Conservation (phyloP, 2,113 vertebrate species). For the Melanerpes formicivorus region DNA sequence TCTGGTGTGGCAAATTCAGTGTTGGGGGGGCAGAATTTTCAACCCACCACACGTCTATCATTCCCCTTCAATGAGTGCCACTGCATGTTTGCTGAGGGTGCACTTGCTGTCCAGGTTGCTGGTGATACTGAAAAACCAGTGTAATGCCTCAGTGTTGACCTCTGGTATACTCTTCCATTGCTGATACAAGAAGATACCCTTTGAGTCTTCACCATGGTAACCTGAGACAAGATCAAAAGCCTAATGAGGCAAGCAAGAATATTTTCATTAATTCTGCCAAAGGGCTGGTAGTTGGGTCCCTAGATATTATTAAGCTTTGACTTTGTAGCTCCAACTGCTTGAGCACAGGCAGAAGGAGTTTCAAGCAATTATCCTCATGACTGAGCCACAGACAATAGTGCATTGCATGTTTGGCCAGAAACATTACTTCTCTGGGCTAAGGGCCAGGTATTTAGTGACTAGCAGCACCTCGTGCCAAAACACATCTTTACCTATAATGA, state of each 20-base stretch:
- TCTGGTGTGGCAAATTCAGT: too few species aligned
- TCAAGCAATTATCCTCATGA: slow-evolving; percentile 10
- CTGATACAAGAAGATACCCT: accelerated
- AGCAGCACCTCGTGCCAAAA: slow-evolving; percentile 35
- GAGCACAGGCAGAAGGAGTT: slow-evolving; percentile 2
- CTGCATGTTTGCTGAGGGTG: accelerated
- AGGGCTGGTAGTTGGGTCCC: neutral
- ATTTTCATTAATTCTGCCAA: neutral
- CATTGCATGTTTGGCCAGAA: neutral
- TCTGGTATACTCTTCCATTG: neutral
- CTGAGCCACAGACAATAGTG: neutral
- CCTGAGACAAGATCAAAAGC: neutral
- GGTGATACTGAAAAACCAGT: neutral
- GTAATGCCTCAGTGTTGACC: neutral
- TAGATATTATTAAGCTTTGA: neutral
- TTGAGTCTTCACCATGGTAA: neutral
- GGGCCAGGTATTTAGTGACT: slow-evolving; percentile 20
- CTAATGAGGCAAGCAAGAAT: neutral
- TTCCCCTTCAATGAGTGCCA: too few species aligned
- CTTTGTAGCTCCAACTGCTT: neutral
- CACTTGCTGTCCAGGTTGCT: neutral
- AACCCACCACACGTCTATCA: neutral
- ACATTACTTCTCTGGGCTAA: slow-evolving; percentile 12
- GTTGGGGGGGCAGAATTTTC: too few species aligned
- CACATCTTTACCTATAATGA: slow-evolving; percentile 18